These are phyloP conservation scores for Spermophilus dauricus DNA, from an alignment of 2,113 vertebrate genomes.

Conservation along the genomic window DNA sequence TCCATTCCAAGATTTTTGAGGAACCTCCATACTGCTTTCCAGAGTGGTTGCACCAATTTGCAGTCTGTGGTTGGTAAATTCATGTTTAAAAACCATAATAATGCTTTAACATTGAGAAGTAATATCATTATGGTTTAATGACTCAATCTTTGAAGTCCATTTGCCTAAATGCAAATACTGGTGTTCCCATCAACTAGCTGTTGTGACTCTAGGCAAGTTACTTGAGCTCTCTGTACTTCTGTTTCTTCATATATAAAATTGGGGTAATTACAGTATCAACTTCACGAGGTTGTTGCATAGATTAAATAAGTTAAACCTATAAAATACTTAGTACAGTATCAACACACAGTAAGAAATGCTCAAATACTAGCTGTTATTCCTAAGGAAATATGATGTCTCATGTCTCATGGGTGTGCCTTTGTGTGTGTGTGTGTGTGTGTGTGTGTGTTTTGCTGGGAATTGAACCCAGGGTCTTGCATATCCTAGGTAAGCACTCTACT, in stretches of 20 bases:
- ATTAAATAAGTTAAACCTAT: background rate
- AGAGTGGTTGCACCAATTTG: too few species aligned
- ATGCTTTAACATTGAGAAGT: background rate
- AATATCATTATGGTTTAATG: background rate
- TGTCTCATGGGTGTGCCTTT: background rate
- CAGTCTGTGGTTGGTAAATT: background rate
- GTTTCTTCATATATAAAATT: background rate
- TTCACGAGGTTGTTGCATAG: background rate
- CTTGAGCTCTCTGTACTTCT: background rate
- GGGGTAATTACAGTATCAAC: background rate
- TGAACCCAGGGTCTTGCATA: too few species aligned
- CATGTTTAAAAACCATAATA: background rate
- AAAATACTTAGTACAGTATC: background rate
- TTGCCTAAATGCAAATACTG: background rate
- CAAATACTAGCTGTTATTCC: background rate
- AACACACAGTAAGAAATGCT: too few species aligned
- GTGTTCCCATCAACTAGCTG: background rate
- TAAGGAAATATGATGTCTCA: background rate
- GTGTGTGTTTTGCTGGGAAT: too few species aligned
- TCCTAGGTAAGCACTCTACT: too few species aligned
- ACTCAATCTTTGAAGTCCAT: background rate
- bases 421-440: too few species aligned
- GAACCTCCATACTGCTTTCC: too few species aligned
- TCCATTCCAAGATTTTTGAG: too few species aligned
- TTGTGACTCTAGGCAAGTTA: background rate